Evolutionary conservation across 2,113 vertebrate genomes (phyloP).

Genomic region (Gnathonemus echidnorhynchus): DNA sequence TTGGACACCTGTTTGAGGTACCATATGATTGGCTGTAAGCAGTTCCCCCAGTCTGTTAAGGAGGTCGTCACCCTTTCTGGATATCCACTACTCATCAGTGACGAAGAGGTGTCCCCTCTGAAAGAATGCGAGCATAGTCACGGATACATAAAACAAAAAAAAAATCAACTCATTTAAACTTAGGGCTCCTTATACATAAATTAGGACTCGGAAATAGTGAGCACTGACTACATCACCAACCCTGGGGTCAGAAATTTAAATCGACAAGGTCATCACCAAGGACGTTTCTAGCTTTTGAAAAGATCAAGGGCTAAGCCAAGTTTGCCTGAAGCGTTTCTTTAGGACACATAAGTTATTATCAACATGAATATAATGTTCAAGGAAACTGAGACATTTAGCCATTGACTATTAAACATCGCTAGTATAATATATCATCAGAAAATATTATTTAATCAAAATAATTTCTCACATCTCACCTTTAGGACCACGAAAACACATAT

Average conservation of each 20-base stretch:
- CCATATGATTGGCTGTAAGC: slow-evolving; percentile 73
- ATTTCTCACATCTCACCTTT: neutral
- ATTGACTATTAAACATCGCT: neutral
- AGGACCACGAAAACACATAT: neutral
- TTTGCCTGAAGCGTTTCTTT: neutral
- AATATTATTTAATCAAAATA: neutral
- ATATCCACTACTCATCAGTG: slow-evolving; percentile 62
- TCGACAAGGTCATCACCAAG: slow-evolving; percentile 67
- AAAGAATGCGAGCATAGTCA: neutral
- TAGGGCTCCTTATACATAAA: slow-evolving; percentile 82
- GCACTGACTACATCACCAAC: slow-evolving; percentile 58
- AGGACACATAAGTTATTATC: neutral
- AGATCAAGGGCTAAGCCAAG: neutral
- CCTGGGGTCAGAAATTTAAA: slow-evolving; percentile 80
- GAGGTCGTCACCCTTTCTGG: slow-evolving; percentile 66
- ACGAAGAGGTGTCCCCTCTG: slow-evolving; percentile 56
- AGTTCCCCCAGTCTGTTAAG: slow-evolving; percentile 58
- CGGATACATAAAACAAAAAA: neutral
- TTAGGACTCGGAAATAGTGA: slow-evolving; percentile 56
- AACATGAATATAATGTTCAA: neutral
- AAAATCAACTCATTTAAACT: neutral
- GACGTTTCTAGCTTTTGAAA: neutral
- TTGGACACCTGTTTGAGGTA: slow-evolving; percentile 63
- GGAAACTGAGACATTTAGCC: neutral
- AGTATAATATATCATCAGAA: neutral